These are phyloP conservation scores for Eudemis profundana DNA, from an alignment of 2,888 invertebrate genomes.

Conservation along the genomic window DNA sequence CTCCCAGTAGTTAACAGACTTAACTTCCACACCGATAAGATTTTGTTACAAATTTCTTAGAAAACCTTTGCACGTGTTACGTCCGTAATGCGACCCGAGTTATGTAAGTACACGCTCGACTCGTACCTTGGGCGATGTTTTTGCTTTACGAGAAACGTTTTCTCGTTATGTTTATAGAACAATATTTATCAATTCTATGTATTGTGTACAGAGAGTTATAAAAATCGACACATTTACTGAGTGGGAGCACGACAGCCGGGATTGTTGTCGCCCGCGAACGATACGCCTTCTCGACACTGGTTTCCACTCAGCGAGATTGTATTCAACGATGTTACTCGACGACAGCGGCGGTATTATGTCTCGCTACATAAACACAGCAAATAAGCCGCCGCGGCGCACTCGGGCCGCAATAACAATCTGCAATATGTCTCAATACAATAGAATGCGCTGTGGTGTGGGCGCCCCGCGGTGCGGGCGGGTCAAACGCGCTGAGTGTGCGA, in stretches of 20 bases:
- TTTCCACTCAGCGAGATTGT: slow-evolving; percentile 27
- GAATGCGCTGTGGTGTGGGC: background rate
- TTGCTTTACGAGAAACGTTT: no score
- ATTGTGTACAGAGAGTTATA: background rate
- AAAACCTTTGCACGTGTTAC: background rate
- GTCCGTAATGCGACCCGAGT: background rate
- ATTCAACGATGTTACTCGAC: slow-evolving; percentile 18
- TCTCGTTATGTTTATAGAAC: background rate
- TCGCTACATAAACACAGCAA: slow-evolving; percentile 11
- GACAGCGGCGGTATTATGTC: slow-evolving; percentile 4
- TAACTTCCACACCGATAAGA: background rate
- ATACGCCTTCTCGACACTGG: slow-evolving; percentile 25
- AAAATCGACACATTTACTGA: slow-evolving; percentile 3
- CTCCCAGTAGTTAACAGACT: background rate
- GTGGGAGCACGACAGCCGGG: background rate
- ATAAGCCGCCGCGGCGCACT: background rate
- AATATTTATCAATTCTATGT: background rate
- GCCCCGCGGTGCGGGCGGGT: background rate
- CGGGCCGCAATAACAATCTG: slow-evolving; percentile 5
- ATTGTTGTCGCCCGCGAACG: background rate
- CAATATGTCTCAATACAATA: slow-evolving; percentile 8
- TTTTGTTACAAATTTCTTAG: background rate
- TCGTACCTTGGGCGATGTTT: no score
- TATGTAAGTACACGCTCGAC: no score
- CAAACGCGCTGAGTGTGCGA: background rate